Evolutionary conservation across 2,888 invertebrate genomes (phyloP), one percentile per base, ranked within the genome.

Genomic region (Heliconius ethilla): DNA sequence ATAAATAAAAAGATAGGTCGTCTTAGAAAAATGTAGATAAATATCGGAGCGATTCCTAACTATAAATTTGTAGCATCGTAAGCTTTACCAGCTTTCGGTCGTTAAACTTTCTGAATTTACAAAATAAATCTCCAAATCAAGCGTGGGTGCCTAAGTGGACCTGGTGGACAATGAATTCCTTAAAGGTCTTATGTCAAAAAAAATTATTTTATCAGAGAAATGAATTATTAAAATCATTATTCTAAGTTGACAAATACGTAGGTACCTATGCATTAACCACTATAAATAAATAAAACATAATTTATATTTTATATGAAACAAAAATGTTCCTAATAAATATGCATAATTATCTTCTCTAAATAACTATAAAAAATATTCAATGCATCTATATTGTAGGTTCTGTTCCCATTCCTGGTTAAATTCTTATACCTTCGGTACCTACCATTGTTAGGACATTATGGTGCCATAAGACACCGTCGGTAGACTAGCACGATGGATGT

Each of bases 91-190:
- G 67, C 63, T 80, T 77, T 78, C 78, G 80, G 81, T 81, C 81
- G 81, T 82, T 83, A 82, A 80, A 78, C 79, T 72, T 77, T 70
- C 69, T 76, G 78, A 78, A 79, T 75, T 77, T 79, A 79, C 78
- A 79, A 78, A 80, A 78, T 82, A 81, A 77, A 82, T 82, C 76
- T 76, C 63, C 75, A 81, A 74, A 79, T 77, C 75, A 78, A 65
- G 82, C 80, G 82, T 82, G 79, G 81, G 81, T 79, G 79, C 76
- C 73, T 74, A 70, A 79, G 70, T 70, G 63, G 55, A 76, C 73
- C 75, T 70, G 45, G 72, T 25, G 75, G 33, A 66, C 70, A 27
- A 70, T 75, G 59, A 66, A 59, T 75, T 62, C 75, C 63, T 78
- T 78, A 51, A 77, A 75, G 63, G 74, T 77, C 63, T 74, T 62